Percentiles rank a stretch among this genome's conserved stretches.
Evolutionary conservation across 92 coral and sea anemone species (phyloP).

Genomic region (Micromussa lordhowensis): DNA sequence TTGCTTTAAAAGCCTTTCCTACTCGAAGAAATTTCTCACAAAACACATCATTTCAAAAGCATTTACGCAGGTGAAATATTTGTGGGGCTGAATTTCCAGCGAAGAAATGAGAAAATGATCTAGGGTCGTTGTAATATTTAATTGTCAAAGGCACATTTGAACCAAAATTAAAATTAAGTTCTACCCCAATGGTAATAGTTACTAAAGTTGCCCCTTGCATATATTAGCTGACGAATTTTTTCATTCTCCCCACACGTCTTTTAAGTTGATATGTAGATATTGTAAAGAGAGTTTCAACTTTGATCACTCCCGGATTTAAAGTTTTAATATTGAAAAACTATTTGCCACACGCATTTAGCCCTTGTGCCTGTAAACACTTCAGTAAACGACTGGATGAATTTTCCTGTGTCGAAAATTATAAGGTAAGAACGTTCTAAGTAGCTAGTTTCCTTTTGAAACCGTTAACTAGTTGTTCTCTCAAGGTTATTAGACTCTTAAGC

Average conservation of each 20-base stretch:
- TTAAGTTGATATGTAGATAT: neutral
- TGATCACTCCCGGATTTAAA: neutral
- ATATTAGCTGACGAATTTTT: neutral
- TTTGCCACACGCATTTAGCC: neutral
- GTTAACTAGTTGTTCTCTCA: neutral
- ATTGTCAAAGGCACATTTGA: neutral
- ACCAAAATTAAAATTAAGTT: neutral
- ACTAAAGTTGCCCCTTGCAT: neutral
- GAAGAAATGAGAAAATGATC: neutral
- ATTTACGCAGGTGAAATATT: conserved; percentile 5
- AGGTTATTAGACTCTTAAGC: neutral
- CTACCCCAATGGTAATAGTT: neutral
- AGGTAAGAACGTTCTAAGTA: neutral
- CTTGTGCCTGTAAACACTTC: neutral
- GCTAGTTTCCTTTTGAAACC: neutral
- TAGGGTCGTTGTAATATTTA: neutral
- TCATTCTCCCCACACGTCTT: neutral
- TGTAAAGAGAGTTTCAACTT: neutral
- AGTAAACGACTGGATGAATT: neutral
- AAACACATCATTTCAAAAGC: neutral
- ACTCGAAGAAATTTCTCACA: neutral
- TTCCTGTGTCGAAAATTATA: neutral
- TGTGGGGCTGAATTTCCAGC: neutral
- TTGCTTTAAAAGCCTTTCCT: neutral
- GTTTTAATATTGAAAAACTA: neutral